Percentiles rank a stretch among this genome's conserved stretches.
These are phyloP conservation scores for Choristoneura rosaceana DNA, from an alignment of 2,888 invertebrate genomes.

Conservation along the genomic window DNA sequence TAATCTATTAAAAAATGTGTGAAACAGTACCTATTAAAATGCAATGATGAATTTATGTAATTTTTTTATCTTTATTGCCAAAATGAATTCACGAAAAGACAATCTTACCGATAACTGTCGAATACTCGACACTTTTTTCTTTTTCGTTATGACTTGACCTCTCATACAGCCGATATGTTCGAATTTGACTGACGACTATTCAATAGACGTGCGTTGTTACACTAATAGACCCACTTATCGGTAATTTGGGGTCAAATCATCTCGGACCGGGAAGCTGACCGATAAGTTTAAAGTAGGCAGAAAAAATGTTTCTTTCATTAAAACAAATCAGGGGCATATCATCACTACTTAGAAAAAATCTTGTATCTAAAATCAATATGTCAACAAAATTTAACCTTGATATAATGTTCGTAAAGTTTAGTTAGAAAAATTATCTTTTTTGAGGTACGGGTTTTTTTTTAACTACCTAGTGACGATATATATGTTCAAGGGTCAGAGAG, in stretches of 20 bases:
- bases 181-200: constrained; percentile 23
- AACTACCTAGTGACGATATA: too few species aligned
- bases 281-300: background rate
- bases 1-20: background rate
- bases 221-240: constrained; percentile 26
- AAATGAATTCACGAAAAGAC: background rate
- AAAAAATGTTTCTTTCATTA: background rate
- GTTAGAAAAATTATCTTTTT: too few species aligned
- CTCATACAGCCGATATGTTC: constrained; percentile 3
- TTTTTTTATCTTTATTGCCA: background rate
- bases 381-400: too few species aligned
- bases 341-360: too few species aligned
- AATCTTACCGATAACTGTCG: background rate
- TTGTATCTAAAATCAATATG: too few species aligned
- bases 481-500: too few species aligned
- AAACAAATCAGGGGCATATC: too few species aligned
- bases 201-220: constrained; percentile 7
- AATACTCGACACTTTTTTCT: background rate
- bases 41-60: too few species aligned
- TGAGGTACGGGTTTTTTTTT: too few species aligned
- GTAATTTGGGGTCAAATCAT: constrained; percentile 17
- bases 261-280: background rate
- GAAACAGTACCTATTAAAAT: too few species aligned
- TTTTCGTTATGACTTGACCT: background rate
- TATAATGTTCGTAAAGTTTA: too few species aligned